Evolutionary conservation across 2,888 invertebrate species (phyloP).

Genomic region (Drosophila pseudotakahashii): DNA sequence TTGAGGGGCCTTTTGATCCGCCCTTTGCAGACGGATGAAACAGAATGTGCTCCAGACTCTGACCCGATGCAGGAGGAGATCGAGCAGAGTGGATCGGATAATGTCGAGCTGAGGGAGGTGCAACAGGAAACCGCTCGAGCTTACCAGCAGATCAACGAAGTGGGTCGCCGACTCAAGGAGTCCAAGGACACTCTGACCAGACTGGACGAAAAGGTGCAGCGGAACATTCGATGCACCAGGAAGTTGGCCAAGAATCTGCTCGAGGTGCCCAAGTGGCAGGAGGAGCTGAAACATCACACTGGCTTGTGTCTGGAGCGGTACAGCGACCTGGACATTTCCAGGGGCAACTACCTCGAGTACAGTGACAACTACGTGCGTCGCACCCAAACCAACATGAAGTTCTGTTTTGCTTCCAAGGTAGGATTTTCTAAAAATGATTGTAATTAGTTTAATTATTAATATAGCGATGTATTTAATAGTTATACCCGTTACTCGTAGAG

Average conservation of each 20-base stretch:
- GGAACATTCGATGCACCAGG: not conserved
- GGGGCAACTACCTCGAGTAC: slow-evolving; percentile 2
- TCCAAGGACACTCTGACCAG: not conserved
- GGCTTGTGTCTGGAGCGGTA: slow-evolving; percentile 38
- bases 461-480: too few relatives aligned
- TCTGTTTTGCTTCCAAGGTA: not conserved
- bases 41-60: not conserved
- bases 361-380: not conserved
- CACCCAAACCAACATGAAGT: not conserved
- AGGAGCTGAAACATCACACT: not conserved
- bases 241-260: slow-evolving; percentile 4
- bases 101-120: not conserved
- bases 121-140: slow-evolving; percentile 10
- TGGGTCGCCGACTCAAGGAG: slow-evolving; percentile 1
- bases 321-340: slow-evolving; percentile 7
- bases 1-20: slow-evolving; percentile 13
- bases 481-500: too few relatives aligned
- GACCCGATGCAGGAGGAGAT: not conserved
- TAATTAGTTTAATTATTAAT: too few relatives aligned
- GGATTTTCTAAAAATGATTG: too few relatives aligned
- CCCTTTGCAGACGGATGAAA: not conserved
- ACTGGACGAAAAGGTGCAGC: not conserved
- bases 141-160: not conserved
- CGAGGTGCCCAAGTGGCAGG: slow-evolving; percentile 20
- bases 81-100: not conserved